Evolutionary conservation across 2,113 vertebrate genomes (phyloP), one percentile per base, ranked within the genome.

Genomic region (Engystomops pustulosus): DNA sequence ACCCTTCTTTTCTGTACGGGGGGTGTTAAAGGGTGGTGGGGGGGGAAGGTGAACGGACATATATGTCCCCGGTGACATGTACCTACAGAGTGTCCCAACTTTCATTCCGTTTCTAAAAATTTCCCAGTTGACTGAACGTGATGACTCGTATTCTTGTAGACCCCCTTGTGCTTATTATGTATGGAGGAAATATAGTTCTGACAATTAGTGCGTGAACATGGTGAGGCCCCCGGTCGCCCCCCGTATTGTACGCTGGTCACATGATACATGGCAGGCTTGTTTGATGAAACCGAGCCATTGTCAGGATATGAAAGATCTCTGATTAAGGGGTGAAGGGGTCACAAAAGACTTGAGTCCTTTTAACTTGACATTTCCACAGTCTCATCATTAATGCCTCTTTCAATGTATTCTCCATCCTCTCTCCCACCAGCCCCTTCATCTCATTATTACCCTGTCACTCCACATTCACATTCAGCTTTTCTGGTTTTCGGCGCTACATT

Each of bases 321-420:
- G 81, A 75, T 75, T 74, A 82, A 69, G 55, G 53, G 70, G 70
- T 44, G 60, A 74, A 83, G 38, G 44, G 81, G 69, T 83, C 81
- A 83, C 81, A 83, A 83, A 82, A 83, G 81, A 83, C 41, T 62
- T 47, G 69, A 62, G 69, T 75, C 81, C 41, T 83, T 83, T 83
- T 55, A 83, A 62, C 81, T 72, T 83, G 81, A 83, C 81, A 74
- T 62, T 83, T 83, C 55, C 62, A 47, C 41, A 60, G 71, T 49
- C 70, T 74, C 70, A 83, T 74, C 81, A 62, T 62, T 75, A 75
- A 32, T 44, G 27, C 70, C 70, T 36, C 38, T 70, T 75, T 62
- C 38, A 55, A 41, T 75, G 49, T 17, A 45, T 71, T 75, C 49
- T 65, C 44, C 25, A 49, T 41, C 81, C 55, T 75, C 49, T 62